Evolutionary conservation across 1,140 invertebrate genomes (phyloP).

Genomic region (Pinna nobilis): DNA sequence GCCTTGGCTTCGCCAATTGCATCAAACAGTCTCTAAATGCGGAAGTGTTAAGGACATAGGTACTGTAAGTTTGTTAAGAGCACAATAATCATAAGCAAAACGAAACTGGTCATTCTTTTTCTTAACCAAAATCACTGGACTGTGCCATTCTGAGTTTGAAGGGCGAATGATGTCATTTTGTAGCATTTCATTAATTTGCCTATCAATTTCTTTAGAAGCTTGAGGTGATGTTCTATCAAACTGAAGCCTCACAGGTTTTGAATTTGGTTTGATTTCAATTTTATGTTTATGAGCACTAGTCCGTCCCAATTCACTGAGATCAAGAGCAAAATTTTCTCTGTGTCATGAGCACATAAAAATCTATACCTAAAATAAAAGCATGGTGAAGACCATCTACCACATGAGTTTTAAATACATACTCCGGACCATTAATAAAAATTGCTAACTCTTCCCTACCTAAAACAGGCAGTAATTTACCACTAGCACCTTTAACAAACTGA

Average conservation of each 20-base stretch:
- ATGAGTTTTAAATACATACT: background rate
- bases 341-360: constrained; percentile 7
- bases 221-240: constrained; percentile 24
- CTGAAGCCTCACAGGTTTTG: constrained; percentile 5
- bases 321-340: constrained; percentile 15
- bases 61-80: constrained; percentile 41
- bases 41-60: constrained; percentile 40
- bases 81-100: constrained; percentile 44
- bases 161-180: constrained; percentile 43
- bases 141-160: constrained; percentile 30
- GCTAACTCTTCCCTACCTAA: background rate
- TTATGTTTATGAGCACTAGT: constrained; percentile 9
- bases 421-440: background rate
- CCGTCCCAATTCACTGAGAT: constrained; percentile 8
- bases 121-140: constrained; percentile 39
- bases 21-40: constrained; percentile 36
- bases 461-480: background rate
- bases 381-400: constrained; percentile 12
- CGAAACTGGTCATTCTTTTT: constrained; percentile 29
- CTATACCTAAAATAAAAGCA: constrained; percentile 14
- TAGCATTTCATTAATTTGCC: constrained; percentile 39
- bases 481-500: background rate
- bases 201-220: constrained; percentile 11
- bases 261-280: constrained; percentile 13
- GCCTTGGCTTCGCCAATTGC: constrained; percentile 35